Percentiles rank a stretch among this genome's conserved stretches.
Conservation (phyloP, 2,888 invertebrate species). For the Beris chalybata region DNA sequence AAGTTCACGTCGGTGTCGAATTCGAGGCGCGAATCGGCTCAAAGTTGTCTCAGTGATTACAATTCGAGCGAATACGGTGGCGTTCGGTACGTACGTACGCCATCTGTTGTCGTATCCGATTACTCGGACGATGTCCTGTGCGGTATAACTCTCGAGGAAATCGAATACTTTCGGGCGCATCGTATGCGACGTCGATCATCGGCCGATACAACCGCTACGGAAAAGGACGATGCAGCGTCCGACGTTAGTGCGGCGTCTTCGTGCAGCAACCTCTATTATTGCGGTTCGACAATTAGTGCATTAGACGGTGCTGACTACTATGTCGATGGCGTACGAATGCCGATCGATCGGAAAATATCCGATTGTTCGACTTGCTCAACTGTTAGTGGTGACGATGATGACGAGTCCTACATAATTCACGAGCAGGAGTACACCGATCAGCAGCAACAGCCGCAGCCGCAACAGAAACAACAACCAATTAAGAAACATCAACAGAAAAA, state of each 20-base stretch:
- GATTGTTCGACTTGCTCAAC: constrained; percentile 77
- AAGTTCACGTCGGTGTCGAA: constrained; percentile 53
- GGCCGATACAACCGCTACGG: constrained; percentile 47
- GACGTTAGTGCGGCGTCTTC: constrained; percentile 63
- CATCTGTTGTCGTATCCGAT: constrained; percentile 85
- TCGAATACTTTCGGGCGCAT: constrained; percentile 61
- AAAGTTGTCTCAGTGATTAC: constrained; percentile 55
- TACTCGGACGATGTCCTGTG: constrained; percentile 73
- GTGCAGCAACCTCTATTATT: constrained; percentile 63
- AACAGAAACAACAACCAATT: constrained; percentile 27
- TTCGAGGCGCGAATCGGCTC: constrained; percentile 57
- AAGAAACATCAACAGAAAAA: constrained; percentile 33
- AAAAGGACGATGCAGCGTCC: constrained; percentile 52
- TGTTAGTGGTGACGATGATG: constrained; percentile 73
- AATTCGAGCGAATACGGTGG: constrained; percentile 56
- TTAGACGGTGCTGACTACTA: constrained; percentile 59
- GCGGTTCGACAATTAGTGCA: constrained; percentile 61
- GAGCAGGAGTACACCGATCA: constrained; percentile 41
- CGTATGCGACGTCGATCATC: constrained; percentile 53
- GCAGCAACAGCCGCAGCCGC: constrained; percentile 11
- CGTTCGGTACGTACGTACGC: constrained; percentile 72
- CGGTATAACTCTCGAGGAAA: constrained; percentile 63
- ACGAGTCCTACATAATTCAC: constrained; percentile 46
- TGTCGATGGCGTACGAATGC: constrained; percentile 59
- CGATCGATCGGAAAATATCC: constrained; percentile 66